These are phyloP conservation scores for Drosophila monieri DNA, from an alignment of 2,888 invertebrate species.

Conservation along the genomic window DNA sequence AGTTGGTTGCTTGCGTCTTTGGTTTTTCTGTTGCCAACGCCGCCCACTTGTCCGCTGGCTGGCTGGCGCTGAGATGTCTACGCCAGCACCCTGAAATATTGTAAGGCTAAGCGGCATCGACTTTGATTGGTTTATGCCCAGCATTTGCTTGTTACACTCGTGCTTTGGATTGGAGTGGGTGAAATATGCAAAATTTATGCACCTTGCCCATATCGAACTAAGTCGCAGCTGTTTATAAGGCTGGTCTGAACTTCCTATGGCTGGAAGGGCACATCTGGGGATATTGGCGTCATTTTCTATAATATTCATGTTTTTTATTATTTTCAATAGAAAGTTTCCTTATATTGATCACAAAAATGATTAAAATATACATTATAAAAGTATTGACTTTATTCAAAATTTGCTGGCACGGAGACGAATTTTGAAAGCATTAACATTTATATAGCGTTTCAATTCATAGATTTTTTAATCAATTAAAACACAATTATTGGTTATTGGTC, in stretches of 20 bases:
- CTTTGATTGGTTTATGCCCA: slow-evolving; percentile 28
- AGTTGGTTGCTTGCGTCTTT: slow-evolving; percentile 66
- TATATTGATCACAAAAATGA: background rate
- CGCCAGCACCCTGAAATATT: slow-evolving; percentile 24
- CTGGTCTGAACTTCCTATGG: background rate
- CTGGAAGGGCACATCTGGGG: background rate
- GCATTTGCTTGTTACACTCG: slow-evolving; percentile 31
- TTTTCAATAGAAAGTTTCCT: background rate
- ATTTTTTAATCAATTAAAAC: slow-evolving; percentile 59
- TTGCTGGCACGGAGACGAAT: background rate
- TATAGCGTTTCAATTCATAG: background rate
- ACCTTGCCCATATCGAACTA: background rate
- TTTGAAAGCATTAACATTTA: background rate
- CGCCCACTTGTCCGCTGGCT: slow-evolving; percentile 7
- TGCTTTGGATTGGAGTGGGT: background rate
- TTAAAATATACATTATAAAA: too few relatives aligned
- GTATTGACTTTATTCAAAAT: too few relatives aligned
- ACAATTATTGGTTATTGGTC: slow-evolving; percentile 70
- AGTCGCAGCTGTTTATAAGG: slow-evolving; percentile 1
- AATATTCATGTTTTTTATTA: background rate
- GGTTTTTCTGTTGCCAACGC: slow-evolving; percentile 66
- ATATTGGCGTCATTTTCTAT: background rate
- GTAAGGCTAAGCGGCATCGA: slow-evolving; percentile 21
- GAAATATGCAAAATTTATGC: slow-evolving; percentile 4
- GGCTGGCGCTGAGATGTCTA: slow-evolving; percentile 68